Evolutionary conservation across 2,888 invertebrate species (phyloP), one percentile per base, ranked within the genome.

Genomic region (Drosophila cyrtoloma): DNA sequence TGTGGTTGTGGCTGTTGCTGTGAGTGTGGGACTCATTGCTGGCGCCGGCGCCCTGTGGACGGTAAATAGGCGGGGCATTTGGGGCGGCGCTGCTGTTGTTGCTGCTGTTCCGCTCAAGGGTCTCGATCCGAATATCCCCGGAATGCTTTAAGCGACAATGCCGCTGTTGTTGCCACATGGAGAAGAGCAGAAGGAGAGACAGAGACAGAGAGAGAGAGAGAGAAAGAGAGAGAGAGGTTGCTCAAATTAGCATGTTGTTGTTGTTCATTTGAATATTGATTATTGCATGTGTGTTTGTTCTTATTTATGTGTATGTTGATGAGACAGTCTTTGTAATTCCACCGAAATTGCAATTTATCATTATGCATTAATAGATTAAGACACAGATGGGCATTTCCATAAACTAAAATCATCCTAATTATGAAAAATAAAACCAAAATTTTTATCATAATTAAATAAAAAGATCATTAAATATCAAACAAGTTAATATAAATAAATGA

Each of bases 131-230:
- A 88, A 96, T 96, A 86, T 96, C 95, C 84, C 96, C 96, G 91
- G 95, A 95, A 93, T 96, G 96, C 93, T 96, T 96, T 94, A 96
- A 94, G 75, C 96, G 96, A 93, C 96, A 96, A 90, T 96, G 96
- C 91, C 96, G 95, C 96, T 96, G 94, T 86, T 63, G 55, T 61
- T 35, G 52, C 57, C 10, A 73, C 60, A 44, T 9, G 16, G 3
- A 64, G 47, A 56, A 57, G 57, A 57, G 9, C 16, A 53, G 39
- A 52, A 10, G 28, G 22, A 47, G 26, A 30, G 5, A 70, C 2
- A 66, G 10, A 58, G 30, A 30, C 9, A 57, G 30, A 16, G 51
- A 42, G 22, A 50, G 37, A 30, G 4, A 57, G 32, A 68, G 19
- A 30, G 30, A 42, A 12, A 19, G 47, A 28, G 32, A 19, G 39